Conservation (phyloP, 2,797 vertebrate species). For the Crenichthys baileyi region DNA sequence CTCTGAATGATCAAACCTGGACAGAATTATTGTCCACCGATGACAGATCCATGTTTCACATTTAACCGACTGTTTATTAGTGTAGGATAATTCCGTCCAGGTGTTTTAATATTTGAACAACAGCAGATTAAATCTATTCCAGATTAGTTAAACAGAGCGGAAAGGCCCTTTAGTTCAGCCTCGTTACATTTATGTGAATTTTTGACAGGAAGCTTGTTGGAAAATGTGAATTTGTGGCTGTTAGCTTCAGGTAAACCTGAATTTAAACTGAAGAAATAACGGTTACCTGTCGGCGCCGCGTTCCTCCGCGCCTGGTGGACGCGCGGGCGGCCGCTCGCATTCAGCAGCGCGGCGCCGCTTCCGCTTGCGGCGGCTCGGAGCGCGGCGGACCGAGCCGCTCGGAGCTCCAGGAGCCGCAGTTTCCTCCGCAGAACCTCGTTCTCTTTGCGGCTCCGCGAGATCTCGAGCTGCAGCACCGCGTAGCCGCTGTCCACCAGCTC, state of each 20-base stretch:
- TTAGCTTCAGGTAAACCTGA: too few species aligned
- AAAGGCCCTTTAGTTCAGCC: neutral
- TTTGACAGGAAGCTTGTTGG: too few species aligned
- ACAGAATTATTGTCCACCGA: too few species aligned
- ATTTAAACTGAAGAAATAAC: too few species aligned
- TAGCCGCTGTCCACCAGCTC: slow-evolving; percentile 81
- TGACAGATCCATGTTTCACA: too few species aligned
- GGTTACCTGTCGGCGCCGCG: slow-evolving; percentile 20
- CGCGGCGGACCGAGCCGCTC: slow-evolving; percentile 53
- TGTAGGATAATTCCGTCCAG: too few species aligned
- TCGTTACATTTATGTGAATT: neutral
- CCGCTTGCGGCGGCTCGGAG: slow-evolving; percentile 34
- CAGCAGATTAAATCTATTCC: too few species aligned
- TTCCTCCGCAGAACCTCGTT: slow-evolving; percentile 77
- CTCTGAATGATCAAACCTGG: neutral
- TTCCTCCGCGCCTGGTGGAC: slow-evolving; percentile 24
- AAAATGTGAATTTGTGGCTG: too few species aligned
- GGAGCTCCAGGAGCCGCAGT: slow-evolving; percentile 78
- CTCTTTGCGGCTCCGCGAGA: slow-evolving; percentile 78
- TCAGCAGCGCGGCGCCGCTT: slow-evolving; percentile 15
- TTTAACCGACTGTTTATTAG: too few species aligned
- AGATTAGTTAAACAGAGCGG: too few species aligned
- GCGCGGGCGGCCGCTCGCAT: slow-evolving; percentile 42
- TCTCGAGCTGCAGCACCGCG: slow-evolving; percentile 75
- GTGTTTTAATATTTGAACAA: too few species aligned